Evolutionary conservation across 2,113 vertebrate genomes (phyloP).

Genomic region (Grammomys dolichurus): DNA sequence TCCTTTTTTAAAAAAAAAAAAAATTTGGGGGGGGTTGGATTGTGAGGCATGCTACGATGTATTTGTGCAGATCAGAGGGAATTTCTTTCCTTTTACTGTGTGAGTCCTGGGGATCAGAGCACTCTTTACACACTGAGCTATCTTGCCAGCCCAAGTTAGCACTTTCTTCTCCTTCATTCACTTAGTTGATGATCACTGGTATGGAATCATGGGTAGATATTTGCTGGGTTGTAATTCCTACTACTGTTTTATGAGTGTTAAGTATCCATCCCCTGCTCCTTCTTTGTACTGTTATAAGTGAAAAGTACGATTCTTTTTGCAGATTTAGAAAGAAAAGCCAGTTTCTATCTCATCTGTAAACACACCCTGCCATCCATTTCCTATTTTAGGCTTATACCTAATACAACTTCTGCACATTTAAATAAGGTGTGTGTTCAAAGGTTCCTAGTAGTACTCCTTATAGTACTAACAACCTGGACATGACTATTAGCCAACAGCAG

Average conservation of each 20-base stretch:
- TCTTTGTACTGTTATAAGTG: not conserved
- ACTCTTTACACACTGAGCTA: not conserved
- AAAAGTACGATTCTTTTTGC: conserved; percentile 7
- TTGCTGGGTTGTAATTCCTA: conserved; percentile 17
- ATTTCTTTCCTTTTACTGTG: not conserved
- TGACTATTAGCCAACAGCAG: not conserved
- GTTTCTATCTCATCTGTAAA: not conserved
- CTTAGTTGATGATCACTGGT: not conserved
- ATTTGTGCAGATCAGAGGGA: not conserved
- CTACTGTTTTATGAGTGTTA: not conserved
- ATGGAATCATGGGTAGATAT: not conserved
- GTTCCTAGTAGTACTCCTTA: not conserved
- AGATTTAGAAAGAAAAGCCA: not conserved
- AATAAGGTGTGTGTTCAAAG: not conserved
- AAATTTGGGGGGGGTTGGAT: too few species aligned
- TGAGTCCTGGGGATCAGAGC: not conserved
- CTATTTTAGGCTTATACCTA: not conserved
- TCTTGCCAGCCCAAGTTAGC: not conserved
- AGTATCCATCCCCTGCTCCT: not conserved
- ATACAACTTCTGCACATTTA: not conserved
- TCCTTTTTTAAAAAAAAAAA: not conserved
- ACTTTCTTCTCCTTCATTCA: conserved; percentile 1
- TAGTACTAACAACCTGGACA: not conserved
- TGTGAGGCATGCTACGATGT: not conserved
- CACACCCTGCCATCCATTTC: not conserved